Evolutionary conservation across 2,797 vertebrate genomes (phyloP).

Genomic region (Zonotrichia albicollis): DNA sequence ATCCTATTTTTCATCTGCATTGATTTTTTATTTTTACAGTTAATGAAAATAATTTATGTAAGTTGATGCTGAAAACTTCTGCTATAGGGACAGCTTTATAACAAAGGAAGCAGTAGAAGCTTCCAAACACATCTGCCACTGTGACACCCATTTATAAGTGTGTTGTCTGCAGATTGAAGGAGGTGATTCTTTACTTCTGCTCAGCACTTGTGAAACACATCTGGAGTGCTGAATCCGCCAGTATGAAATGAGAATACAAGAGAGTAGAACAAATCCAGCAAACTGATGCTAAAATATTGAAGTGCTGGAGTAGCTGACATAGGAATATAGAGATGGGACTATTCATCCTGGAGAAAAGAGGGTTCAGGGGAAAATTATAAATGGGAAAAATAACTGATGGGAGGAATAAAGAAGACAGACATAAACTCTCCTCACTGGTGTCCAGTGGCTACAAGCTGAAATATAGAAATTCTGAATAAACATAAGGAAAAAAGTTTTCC

Average conservation of each 20-base stretch:
- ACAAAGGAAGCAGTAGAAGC: background rate
- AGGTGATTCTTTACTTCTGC: background rate
- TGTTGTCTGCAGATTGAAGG: background rate
- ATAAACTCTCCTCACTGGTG: background rate
- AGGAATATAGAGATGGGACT: background rate
- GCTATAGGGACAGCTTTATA: background rate
- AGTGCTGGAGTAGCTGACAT: background rate
- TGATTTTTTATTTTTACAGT: background rate
- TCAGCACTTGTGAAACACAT: background rate
- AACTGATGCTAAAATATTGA: background rate
- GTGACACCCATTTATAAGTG: background rate
- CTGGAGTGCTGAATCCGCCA: background rate
- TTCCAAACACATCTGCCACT: background rate
- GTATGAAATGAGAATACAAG: background rate
- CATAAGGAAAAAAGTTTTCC: accelerated
- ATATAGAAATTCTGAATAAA: background rate
- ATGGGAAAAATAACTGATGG: background rate
- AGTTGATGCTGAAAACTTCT: background rate
- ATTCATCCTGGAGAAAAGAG: background rate
- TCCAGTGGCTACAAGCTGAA: background rate
- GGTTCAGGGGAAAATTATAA: background rate
- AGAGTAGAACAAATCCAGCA: background rate
- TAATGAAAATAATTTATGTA: background rate
- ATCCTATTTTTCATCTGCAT: background rate
- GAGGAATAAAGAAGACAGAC: background rate